phyloP scores from a whole-genome alignment of 2,113 vertebrate species.

The Pollimyrus isidori region DNA sequence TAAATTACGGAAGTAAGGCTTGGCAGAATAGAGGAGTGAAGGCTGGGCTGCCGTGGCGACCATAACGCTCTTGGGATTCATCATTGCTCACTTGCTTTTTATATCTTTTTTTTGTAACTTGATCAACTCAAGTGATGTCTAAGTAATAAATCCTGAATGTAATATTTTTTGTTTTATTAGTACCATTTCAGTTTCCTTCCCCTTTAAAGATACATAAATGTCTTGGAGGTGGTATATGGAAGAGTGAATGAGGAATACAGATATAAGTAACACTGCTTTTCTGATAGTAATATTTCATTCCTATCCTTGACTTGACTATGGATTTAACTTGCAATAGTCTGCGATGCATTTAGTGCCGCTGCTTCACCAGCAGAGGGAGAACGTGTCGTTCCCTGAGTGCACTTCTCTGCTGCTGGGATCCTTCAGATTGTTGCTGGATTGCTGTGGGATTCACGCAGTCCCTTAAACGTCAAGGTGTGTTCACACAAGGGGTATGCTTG shows the following conservation, averaged over 20 bases:
- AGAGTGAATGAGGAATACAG: neutral
- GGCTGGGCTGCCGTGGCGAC: neutral
- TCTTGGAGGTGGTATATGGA: too few species aligned
- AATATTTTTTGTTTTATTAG: neutral
- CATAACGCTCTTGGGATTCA: neutral
- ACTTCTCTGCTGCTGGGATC: neutral
- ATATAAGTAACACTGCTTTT: neutral
- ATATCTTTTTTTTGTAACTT: neutral
- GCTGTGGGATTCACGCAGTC: neutral
- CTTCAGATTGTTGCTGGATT: neutral
- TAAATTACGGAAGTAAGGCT: neutral
- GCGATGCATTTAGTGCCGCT: neutral
- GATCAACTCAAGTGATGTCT: neutral
- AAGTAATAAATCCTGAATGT: neutral
- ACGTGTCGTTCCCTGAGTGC: conserved; percentile 3
- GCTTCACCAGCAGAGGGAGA: conserved; percentile 22
- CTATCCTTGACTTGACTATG: neutral
- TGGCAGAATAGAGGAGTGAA: neutral
- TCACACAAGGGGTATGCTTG: neutral
- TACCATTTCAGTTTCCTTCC: neutral
- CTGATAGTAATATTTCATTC: neutral
- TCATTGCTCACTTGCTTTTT: neutral
- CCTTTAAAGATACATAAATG: neutral
- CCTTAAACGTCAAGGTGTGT: neutral
- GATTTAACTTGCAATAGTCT: neutral